Evolutionary conservation across 2,797 vertebrate species (phyloP).

Genomic region (Orestias chungarensis): DNA sequence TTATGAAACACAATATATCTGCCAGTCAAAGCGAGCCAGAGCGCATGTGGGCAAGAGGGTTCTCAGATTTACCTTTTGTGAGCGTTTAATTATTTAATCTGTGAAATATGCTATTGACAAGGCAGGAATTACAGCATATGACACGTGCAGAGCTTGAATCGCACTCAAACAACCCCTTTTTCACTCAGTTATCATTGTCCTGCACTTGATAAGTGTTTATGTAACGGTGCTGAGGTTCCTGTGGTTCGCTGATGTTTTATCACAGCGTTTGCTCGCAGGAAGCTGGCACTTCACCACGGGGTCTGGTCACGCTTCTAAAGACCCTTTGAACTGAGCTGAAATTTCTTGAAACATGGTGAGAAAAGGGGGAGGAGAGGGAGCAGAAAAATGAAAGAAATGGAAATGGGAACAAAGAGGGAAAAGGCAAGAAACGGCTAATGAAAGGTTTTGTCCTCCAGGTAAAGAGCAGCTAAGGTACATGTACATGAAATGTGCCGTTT

Average conservation of each 20-base stretch:
- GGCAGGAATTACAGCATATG: constrained; percentile 45
- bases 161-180: constrained; percentile 11
- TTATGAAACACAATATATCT: constrained; percentile 50
- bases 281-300: constrained; percentile 62
- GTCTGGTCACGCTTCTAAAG: constrained; percentile 74
- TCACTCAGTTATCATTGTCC: constrained; percentile 41
- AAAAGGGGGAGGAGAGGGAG: constrained; percentile 46
- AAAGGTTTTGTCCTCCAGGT: constrained; percentile 65
- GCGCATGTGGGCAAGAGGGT: constrained; percentile 38
- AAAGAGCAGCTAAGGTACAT: constrained; percentile 38
- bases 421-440: constrained; percentile 56
- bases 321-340: constrained; percentile 74
- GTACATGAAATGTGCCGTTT: constrained; percentile 24
- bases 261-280: constrained; percentile 54
- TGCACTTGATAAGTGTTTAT: constrained; percentile 65
- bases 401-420: constrained; percentile 60
- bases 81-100: constrained; percentile 51
- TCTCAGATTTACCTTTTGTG: constrained; percentile 61
- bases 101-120: constrained; percentile 63
- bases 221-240: constrained; percentile 57
- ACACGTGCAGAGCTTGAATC: constrained; percentile 18
- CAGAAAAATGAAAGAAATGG: constrained; percentile 46
- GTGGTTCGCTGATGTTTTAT: constrained; percentile 66
- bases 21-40: constrained; percentile 54
- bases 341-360: constrained; percentile 63